Evolutionary conservation across 2,797 vertebrate genomes (phyloP).

Genomic region (Amniataba percoides): DNA sequence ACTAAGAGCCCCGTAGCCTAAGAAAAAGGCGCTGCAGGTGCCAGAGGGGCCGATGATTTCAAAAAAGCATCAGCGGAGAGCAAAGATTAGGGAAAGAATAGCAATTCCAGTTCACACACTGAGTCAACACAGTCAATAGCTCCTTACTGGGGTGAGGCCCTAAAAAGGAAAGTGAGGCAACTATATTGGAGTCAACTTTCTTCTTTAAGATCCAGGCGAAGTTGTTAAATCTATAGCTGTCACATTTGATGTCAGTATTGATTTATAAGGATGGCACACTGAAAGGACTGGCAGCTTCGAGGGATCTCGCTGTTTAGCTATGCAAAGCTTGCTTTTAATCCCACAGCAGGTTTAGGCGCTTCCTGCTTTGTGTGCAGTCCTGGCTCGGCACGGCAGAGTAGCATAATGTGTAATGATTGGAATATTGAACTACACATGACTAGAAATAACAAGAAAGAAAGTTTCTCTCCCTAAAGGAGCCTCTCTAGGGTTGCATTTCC

Average conservation of each 20-base stretch:
- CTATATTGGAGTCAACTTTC: conserved; percentile 69
- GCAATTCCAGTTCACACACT: conserved; percentile 56
- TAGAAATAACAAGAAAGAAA: conserved; percentile 77
- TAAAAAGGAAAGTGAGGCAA: conserved; percentile 53
- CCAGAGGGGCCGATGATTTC: conserved; percentile 66
- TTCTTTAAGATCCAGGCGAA: conserved; percentile 57
- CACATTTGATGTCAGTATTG: conserved; percentile 83
- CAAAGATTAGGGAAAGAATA: conserved; percentile 62
- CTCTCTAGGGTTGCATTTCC: conserved; percentile 58
- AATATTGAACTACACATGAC: conserved; percentile 80
- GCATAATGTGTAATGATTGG: conserved; percentile 81
- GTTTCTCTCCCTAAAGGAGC: conserved; percentile 47
- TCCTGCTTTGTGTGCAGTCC: conserved; percentile 80
- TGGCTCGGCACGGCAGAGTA: conserved; percentile 71
- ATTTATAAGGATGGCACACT: conserved; percentile 76
- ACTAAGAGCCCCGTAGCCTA: conserved; percentile 45
- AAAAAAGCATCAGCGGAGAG: conserved; percentile 58
- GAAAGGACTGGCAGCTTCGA: conserved; percentile 78
- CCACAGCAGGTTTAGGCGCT: conserved; percentile 78
- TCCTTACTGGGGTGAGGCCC: conserved; percentile 44
- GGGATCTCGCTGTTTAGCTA: conserved; percentile 81
- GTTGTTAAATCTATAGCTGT: conserved; percentile 81
- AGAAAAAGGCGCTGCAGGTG: conserved; percentile 57
- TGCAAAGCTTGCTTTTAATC: conserved; percentile 85
- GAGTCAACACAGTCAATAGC: conserved; percentile 58